Evolutionary conservation across 2,888 invertebrate genomes (phyloP).

Genomic region (Strigamia maritima): DNA sequence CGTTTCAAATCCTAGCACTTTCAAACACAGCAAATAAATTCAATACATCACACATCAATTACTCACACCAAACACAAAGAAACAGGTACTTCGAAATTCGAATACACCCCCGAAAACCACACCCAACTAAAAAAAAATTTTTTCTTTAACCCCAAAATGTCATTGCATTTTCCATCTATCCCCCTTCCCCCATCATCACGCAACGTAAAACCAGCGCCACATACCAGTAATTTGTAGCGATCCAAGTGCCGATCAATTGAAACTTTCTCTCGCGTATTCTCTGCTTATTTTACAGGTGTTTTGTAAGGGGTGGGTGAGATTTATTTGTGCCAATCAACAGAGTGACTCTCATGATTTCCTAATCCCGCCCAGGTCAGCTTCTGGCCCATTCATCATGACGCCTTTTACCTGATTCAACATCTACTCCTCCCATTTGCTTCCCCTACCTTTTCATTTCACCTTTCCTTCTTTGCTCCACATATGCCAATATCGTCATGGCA

Average conservation of each 20-base stretch:
- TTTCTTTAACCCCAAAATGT: not conserved
- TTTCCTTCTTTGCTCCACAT: not conserved
- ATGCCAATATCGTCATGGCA: conserved; percentile 20
- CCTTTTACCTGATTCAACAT: conserved; percentile 24
- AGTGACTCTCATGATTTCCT: conserved; percentile 36
- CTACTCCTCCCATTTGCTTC: conserved; percentile 17
- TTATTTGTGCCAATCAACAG: conserved; percentile 36
- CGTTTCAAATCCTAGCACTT: not conserved
- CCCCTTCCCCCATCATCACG: not conserved
- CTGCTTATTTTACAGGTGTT: not conserved
- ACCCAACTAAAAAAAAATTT: not conserved
- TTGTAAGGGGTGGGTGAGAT: conserved; percentile 20
- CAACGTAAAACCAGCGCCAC: not conserved
- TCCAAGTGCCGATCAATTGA: not conserved
- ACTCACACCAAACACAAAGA: not conserved
- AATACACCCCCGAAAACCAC: not conserved
- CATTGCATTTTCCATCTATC: not conserved
- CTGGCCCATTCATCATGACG: conserved; percentile 26
- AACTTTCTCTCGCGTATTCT: not conserved
- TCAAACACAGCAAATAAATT: not conserved
- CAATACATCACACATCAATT: conserved; percentile 14
- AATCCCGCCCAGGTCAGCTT: conserved; percentile 28
- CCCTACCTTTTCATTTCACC: not conserved
- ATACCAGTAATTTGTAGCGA: not conserved
- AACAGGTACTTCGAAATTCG: conserved; percentile 2